Base-by-base conservation (phyloP, 2,888 invertebrate species). In the Phlogophora meticulosa region DNA sequence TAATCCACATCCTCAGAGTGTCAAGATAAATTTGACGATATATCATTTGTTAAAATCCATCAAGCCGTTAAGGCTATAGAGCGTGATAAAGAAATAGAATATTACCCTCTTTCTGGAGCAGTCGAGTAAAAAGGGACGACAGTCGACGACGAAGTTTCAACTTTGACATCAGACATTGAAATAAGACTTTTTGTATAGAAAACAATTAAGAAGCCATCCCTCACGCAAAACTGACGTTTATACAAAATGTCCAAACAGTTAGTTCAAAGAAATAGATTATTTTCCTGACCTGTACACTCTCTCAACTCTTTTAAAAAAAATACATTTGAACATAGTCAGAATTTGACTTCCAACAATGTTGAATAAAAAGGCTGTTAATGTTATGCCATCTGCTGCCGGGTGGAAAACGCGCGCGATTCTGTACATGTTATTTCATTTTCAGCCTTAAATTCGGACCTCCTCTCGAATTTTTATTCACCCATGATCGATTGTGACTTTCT, bases 331-430 rank as follows among this genome's bases (percentile, higher is more conserved):
- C 2, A 7, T 7, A 10, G 42, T 60, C 5, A 1, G 13, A 66
- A 36, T 13, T 45, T 38, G 10, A 58, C 22, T 43, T 45, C 3
- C 15, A 28, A 52, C 7, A 48, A 34, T 22, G 42, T 20, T 36
- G 11, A 22, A 34, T 22, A 17, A 32, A 74, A 53, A 45, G 13
- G 15, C 15, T 9, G 20, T 7, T 34, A 43, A 75, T 43, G 53
- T 59, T 10, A 68, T 17, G 22, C 76, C 69, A 68, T 68, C 59
- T 75, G 70, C 53, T 76, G 17, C 22, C 24, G 28, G 43, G 32
- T 36, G 28, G 20, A 49, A 49, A 24, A 49, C 45, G 10, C 5
- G 10, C 0, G 4, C 10, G 13, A 22, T 55, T 59, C 1, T 36
- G 10, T 9, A 49, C 46, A 36, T 58, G 43, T 15, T 11, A 28